Percentiles rank a stretch among this genome's conserved stretches.
phyloP scores from a whole-genome alignment of 2,113 vertebrate genomes.

The Vidua macroura region DNA sequence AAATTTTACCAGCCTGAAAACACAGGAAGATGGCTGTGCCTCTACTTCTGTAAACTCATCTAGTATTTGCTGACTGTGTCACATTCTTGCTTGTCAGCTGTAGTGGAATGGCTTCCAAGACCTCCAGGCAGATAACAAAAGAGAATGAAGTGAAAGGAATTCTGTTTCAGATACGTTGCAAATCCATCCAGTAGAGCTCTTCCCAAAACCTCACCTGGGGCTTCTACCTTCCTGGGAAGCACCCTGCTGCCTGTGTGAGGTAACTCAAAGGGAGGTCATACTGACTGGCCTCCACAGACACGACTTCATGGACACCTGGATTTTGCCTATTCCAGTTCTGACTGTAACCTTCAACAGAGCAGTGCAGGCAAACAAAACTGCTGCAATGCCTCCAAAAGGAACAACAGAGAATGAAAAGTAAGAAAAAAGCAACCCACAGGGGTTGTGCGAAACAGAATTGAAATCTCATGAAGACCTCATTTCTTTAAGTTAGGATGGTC shows the following conservation, averaged over 20 bases:
- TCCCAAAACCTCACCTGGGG: not conserved
- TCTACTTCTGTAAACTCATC: not conserved
- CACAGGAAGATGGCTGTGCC: not conserved
- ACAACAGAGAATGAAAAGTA: not conserved
- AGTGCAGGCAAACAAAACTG: not conserved
- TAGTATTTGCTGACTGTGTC: not conserved
- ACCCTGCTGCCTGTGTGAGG: not conserved
- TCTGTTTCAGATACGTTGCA: not conserved
- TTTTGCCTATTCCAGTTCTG: not conserved
- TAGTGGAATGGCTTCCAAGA: not conserved
- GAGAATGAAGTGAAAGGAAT: not conserved
- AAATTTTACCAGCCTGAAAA: not conserved
- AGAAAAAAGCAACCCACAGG: not conserved
- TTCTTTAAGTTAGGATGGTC: not conserved
- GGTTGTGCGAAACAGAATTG: not conserved
- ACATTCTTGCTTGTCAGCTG: not conserved
- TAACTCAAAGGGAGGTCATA: not conserved
- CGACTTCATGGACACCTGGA: fast-evolving
- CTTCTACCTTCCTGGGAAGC: not conserved
- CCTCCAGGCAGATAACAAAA: not conserved
- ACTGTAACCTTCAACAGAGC: not conserved
- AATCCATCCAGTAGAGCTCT: not conserved
- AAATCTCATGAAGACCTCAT: not conserved
- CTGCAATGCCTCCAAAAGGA: not conserved
- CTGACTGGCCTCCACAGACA: not conserved